phyloP scores from a whole-genome alignment of 2,113 vertebrate species.

The Nothocercus nigrocapillus region DNA sequence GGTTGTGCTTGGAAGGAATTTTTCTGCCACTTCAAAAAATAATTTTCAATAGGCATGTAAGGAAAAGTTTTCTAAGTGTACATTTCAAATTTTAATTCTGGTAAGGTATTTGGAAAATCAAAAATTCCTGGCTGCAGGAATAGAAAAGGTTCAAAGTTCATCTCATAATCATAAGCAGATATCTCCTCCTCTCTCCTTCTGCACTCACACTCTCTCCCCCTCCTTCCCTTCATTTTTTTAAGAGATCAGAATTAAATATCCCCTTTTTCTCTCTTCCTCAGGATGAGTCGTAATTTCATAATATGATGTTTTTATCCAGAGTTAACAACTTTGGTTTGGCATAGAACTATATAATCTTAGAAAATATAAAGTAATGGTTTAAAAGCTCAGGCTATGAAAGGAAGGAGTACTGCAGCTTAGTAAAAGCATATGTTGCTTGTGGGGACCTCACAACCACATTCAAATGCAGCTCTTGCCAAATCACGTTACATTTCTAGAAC shows the following conservation, averaged over 20 bases:
- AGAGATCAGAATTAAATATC: slow-evolving; percentile 45
- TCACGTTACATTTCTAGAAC: slow-evolving; percentile 77
- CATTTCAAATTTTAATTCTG: slow-evolving; percentile 63
- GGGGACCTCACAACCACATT: slow-evolving; percentile 77
- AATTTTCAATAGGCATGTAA: slow-evolving; percentile 55
- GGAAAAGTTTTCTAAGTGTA: neutral
- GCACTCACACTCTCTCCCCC: neutral
- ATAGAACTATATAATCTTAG: slow-evolving; percentile 49
- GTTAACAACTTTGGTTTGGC: slow-evolving; percentile 70
- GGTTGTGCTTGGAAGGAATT: slow-evolving; percentile 69
- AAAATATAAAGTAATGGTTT: slow-evolving; percentile 73
- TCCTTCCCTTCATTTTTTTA: neutral
- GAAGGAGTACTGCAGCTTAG: slow-evolving; percentile 68
- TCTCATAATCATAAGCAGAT: slow-evolving; percentile 81
- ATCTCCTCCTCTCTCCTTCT: neutral
- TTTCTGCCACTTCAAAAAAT: slow-evolving; percentile 13
- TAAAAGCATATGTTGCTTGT: slow-evolving; percentile 82
- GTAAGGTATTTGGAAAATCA: slow-evolving; percentile 63
- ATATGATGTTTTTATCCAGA: slow-evolving; percentile 70
- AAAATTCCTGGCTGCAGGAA: slow-evolving; percentile 70
- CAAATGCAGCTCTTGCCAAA: slow-evolving; percentile 75
- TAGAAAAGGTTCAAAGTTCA: slow-evolving; percentile 77
- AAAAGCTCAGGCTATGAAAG: slow-evolving; percentile 65
- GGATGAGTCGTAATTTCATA: slow-evolving; percentile 68
- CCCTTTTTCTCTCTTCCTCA: neutral